A percentile compares a stretch with the other conserved stretches of the same genome.
Evolutionary conservation across 2,797 vertebrate genomes (phyloP).

Genomic region (Crax fasciolata): DNA sequence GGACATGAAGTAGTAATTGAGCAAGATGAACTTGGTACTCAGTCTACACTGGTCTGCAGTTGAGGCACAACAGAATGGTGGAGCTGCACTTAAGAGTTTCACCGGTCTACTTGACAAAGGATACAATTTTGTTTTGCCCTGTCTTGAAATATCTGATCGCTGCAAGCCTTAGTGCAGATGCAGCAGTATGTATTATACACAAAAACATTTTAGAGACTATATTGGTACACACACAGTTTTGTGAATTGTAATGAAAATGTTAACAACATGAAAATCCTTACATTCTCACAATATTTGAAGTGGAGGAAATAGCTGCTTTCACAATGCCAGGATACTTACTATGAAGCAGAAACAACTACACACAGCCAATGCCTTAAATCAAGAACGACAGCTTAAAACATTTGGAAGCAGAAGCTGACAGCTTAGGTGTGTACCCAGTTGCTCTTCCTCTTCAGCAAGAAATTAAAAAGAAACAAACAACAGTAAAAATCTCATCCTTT

Average conservation of each 20-base stretch:
- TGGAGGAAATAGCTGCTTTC: background rate
- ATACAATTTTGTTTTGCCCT: background rate
- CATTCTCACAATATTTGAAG: background rate
- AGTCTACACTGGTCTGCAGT: background rate
- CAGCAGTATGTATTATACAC: background rate
- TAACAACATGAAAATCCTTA: background rate
- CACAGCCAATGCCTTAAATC: background rate
- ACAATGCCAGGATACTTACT: background rate
- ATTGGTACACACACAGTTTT: background rate
- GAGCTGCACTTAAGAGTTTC: background rate
- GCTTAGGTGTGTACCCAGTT: background rate
- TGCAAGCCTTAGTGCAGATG: background rate
- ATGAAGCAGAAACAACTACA: background rate
- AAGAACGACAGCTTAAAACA: background rate
- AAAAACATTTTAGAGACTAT: background rate
- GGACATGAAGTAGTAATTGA: background rate
- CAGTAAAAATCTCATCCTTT: background rate
- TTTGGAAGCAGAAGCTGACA: slow-evolving; percentile 18
- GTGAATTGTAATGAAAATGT: background rate
- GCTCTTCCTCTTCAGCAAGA: background rate
- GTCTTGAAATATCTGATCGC: background rate
- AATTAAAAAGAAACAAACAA: background rate
- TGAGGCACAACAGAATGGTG: background rate
- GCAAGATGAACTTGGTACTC: background rate
- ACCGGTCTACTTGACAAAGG: background rate